These are phyloP conservation scores for Ooceraea biroi DNA, from an alignment of 1,140 invertebrate species.

Conservation along the genomic window DNA sequence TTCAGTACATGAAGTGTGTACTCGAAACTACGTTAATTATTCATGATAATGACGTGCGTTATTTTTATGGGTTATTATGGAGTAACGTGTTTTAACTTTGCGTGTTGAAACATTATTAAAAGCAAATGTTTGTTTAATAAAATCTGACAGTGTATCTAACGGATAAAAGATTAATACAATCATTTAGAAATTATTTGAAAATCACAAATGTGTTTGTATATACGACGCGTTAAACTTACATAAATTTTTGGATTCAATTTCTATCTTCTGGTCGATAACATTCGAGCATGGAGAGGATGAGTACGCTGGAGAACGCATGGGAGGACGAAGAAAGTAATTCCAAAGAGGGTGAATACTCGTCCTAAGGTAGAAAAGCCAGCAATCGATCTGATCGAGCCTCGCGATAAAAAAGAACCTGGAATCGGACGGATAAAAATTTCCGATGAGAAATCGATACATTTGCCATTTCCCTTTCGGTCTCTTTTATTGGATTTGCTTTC, in stretches of 20 bases:
- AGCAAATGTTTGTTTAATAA: not conserved
- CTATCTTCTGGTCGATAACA: constrained; percentile 32
- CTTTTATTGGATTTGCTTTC: not conserved
- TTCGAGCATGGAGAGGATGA: constrained; percentile 35
- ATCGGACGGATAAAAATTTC: constrained; percentile 69
- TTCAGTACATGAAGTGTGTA: not conserved
- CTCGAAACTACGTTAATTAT: constrained; percentile 17
- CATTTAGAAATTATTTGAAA: not conserved
- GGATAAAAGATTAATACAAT: not conserved
- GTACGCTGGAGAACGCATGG: constrained; percentile 13
- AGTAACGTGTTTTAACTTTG: not conserved
- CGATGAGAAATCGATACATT: constrained; percentile 62
- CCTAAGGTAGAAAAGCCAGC: constrained; percentile 60
- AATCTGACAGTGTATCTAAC: not conserved
- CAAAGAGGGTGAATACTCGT: constrained; percentile 59
- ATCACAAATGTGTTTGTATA: not conserved
- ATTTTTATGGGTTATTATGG: too few species aligned
- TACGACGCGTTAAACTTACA: constrained; percentile 74
- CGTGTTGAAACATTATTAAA: not conserved
- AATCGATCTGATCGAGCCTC: constrained; percentile 70
- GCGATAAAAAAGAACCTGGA: constrained; percentile 69
- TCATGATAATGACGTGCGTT: not conserved
- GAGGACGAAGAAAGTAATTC: constrained; percentile 38
- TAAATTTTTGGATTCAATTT: constrained; percentile 67
- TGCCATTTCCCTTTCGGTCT: constrained; percentile 7